A percentile compares a stretch with the other conserved stretches of the same genome.
These are phyloP conservation scores for Ganaspis brasiliensis DNA, from an alignment of 2,888 invertebrate species.

Conservation along the genomic window DNA sequence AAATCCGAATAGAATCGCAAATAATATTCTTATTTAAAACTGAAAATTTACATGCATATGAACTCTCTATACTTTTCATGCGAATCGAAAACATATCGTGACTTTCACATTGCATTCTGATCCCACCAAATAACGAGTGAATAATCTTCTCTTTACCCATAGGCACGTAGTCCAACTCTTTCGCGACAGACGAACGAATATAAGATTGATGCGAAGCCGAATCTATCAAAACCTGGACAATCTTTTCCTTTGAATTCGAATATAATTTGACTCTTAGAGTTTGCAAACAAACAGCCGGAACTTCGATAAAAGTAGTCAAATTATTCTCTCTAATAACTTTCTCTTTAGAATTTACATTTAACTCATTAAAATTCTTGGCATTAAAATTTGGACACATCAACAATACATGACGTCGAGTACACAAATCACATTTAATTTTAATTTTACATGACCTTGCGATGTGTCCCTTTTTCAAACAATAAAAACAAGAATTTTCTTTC, in stretches of 20 bases:
- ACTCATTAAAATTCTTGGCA: background rate
- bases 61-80: constrained; percentile 43
- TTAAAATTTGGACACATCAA: constrained; percentile 62
- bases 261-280: constrained; percentile 4
- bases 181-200: constrained; percentile 46
- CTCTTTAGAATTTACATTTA: background rate
- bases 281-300: constrained; percentile 9
- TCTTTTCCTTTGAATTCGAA: constrained; percentile 13
- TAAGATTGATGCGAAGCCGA: constrained; percentile 61
- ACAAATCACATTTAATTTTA: constrained; percentile 61
- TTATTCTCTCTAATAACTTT: background rate
- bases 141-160: constrained; percentile 3
- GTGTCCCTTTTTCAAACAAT: constrained; percentile 64
- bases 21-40: constrained; percentile 51
- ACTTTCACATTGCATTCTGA: constrained; percentile 17
- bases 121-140: constrained; percentile 38
- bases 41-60: constrained; percentile 54
- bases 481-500: constrained; percentile 61
- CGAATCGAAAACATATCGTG: constrained; percentile 35
- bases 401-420: constrained; percentile 59
- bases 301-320: constrained; percentile 24
- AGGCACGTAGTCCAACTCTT: constrained; percentile 14
- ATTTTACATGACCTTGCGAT: constrained; percentile 57
- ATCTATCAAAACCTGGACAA: constrained; percentile 57
- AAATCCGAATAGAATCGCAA: constrained; percentile 48